Conservation (phyloP, 2,113 vertebrate species). For the Melanerpes aurifrons region DNA sequence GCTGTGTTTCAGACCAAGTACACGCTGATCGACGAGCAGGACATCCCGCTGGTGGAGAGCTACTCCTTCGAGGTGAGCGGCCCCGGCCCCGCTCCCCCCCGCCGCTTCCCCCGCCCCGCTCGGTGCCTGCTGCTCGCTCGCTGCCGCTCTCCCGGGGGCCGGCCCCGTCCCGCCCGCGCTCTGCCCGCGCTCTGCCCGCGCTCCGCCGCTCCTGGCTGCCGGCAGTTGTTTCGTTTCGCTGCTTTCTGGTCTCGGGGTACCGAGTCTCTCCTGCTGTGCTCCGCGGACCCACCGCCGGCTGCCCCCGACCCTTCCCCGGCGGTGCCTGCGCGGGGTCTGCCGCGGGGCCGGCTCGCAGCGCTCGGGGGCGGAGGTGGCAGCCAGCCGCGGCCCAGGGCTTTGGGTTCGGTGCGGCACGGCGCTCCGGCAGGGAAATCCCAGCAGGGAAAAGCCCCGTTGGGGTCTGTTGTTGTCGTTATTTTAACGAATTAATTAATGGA, state of each 20-base stretch:
- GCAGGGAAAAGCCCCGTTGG: background rate
- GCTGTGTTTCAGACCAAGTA: conserved; percentile 90
- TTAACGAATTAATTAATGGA: background rate
- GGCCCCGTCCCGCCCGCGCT: background rate
- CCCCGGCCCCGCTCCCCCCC: accelerated
- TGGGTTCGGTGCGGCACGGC: accelerated
- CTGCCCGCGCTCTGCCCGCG: background rate
- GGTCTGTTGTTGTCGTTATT: accelerated
- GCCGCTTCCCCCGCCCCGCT: background rate
- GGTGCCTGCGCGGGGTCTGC: background rate
- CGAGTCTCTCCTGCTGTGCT: accelerated
- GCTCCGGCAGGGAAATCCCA: accelerated
- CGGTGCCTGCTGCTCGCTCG: too few species aligned
- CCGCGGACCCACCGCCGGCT: too few species aligned
- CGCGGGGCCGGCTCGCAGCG: too few species aligned
- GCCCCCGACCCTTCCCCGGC: too few species aligned
- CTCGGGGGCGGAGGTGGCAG: background rate
- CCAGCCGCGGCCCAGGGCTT: background rate
- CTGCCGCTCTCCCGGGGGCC: background rate
- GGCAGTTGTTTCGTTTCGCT: accelerated
- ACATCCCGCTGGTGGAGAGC: conserved; percentile 97
- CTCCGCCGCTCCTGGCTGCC: background rate
- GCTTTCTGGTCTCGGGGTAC: accelerated
- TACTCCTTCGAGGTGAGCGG: conserved; percentile 94
- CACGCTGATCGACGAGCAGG: conserved; percentile 96